phyloP scores from a whole-genome alignment of 2,888 invertebrate genomes.

The Aphodius granarius region DNA sequence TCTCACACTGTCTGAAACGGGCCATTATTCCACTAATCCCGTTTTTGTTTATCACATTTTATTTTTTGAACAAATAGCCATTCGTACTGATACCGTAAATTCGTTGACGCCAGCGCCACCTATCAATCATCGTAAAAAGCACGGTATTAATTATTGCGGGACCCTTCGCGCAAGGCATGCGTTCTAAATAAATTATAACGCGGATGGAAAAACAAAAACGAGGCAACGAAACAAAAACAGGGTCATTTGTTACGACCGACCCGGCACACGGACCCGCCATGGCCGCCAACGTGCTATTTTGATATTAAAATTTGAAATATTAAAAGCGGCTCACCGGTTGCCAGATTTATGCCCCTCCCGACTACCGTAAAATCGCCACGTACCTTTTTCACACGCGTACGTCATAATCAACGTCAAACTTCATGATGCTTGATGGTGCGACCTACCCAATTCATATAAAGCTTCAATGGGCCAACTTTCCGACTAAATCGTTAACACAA shows the following conservation, averaged over 20 bases:
- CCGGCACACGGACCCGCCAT: background rate
- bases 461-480: background rate
- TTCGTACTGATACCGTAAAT: background rate
- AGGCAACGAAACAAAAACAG: background rate
- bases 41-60: no score
- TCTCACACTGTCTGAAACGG: no score
- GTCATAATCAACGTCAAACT: background rate
- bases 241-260: background rate
- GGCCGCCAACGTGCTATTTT: background rate
- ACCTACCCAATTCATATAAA: background rate
- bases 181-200: background rate
- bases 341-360: background rate
- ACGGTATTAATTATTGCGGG: background rate
- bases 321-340: background rate
- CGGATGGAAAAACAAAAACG: background rate
- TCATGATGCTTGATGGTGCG: background rate
- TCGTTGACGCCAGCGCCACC: background rate
- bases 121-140: background rate
- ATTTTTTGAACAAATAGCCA: no score
- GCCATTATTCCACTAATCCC: no score
- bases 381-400: background rate
- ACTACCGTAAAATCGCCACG: background rate
- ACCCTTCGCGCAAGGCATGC: background rate
- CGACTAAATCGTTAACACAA: no score
- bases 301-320: background rate